Conservation (phyloP, 1,140 invertebrate species). For the Macrostomum lignano region DNA sequence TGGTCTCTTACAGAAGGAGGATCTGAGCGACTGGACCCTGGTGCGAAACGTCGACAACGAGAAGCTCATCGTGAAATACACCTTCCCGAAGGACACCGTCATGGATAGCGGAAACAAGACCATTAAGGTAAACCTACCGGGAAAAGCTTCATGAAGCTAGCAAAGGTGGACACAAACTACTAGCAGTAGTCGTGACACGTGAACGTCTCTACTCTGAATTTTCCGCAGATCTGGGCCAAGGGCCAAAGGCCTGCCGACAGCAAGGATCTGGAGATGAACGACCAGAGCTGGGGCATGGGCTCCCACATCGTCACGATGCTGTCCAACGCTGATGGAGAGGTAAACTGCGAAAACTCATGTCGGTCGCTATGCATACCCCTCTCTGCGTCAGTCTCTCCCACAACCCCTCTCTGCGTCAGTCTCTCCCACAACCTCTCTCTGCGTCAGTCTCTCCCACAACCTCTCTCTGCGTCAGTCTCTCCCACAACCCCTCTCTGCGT, state of each 20-base stretch:
- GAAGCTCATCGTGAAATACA: neutral
- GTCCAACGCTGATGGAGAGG: neutral
- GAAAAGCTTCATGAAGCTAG: neutral
- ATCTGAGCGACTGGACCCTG: neutral
- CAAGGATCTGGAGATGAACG: neutral
- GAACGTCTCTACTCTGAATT: neutral
- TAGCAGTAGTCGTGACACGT: neutral
- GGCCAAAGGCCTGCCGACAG: neutral
- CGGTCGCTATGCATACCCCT: no score
- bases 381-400: no score
- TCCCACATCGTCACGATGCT: neutral
- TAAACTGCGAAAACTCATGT: no score
- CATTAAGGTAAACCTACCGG: conserved; percentile 9
- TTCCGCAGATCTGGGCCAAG: conserved; percentile 1
- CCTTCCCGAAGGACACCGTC: neutral
- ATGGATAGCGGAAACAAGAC: conserved; percentile 9
- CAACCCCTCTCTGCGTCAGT: no score
- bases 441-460: no score
- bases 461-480: no score
- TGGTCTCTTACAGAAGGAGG: neutral
- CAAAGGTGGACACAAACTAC: conserved; percentile 1
- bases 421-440: no score
- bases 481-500: no score
- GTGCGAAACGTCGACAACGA: neutral
- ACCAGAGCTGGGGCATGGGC: conserved; percentile 1